Conservation (phyloP, 2,888 invertebrate species). For the Deroplatys truncata region DNA sequence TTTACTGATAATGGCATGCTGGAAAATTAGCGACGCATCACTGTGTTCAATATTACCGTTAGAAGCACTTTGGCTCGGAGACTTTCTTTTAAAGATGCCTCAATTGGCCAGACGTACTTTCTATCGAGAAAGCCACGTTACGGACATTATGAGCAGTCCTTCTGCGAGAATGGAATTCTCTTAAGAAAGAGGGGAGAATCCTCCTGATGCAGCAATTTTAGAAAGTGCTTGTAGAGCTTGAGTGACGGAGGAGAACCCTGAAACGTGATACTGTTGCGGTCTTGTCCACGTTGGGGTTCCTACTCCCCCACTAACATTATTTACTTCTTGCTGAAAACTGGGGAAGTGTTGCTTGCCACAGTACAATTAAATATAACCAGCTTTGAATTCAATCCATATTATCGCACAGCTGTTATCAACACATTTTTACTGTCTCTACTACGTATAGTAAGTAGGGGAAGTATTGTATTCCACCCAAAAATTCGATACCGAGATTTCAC, state of each 20-base stretch:
- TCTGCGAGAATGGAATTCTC: background rate
- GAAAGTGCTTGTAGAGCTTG: background rate
- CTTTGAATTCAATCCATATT: background rate
- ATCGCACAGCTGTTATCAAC: too few relatives aligned
- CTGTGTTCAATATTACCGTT: background rate
- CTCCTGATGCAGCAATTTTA: background rate
- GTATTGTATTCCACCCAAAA: too few relatives aligned
- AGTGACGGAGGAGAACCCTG: background rate
- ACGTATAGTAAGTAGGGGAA: too few relatives aligned
- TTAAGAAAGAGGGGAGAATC: background rate
- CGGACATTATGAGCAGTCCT: background rate
- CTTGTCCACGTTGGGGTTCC: background rate
- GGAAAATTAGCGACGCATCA: constrained; percentile 13
- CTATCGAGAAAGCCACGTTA: background rate
- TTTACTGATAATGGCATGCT: constrained; percentile 17
- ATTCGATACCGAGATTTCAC: too few relatives aligned
- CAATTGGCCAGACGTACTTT: background rate
- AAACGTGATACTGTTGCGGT: background rate
- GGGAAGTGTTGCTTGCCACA: too few relatives aligned
- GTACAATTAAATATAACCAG: background rate
- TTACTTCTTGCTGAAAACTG: too few relatives aligned
- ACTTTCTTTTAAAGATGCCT: constrained; percentile 5
- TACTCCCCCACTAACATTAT: background rate
- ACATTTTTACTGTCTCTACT: too few relatives aligned
- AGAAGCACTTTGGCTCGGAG: background rate